These are phyloP conservation scores for Hoplodrina ambigua DNA, from an alignment of 2,888 invertebrate genomes.

Conservation along the genomic window DNA sequence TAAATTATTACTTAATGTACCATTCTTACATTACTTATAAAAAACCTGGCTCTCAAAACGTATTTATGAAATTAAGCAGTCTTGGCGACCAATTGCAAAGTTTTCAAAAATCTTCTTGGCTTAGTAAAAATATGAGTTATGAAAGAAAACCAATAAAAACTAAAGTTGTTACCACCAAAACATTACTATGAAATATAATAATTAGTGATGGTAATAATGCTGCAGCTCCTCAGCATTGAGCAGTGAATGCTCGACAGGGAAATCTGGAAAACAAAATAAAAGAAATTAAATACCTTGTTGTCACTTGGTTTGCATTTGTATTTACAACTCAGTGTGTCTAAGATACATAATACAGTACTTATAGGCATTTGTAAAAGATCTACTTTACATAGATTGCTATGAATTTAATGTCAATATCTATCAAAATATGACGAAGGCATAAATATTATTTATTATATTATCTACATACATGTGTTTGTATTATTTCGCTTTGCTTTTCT, in stretches of 20 bases:
- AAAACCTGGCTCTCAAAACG: slow-evolving; percentile 15
- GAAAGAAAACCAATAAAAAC: slow-evolving; percentile 27
- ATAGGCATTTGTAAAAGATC: slow-evolving; percentile 7
- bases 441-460: slow-evolving; percentile 25
- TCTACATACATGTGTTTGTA: neutral
- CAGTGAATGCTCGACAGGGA: slow-evolving; percentile 77
- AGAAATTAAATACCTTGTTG: neutral
- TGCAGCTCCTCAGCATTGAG: slow-evolving; percentile 83
- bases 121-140: slow-evolving; percentile 39
- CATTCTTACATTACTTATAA: slow-evolving; percentile 1
- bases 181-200: slow-evolving; percentile 48
- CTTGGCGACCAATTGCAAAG: slow-evolving; percentile 41
- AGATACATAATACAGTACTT: neutral
- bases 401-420: slow-evolving; percentile 41
- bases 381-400: slow-evolving; percentile 38
- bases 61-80: slow-evolving; percentile 23
- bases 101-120: slow-evolving; percentile 25
- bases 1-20: slow-evolving; percentile 18
- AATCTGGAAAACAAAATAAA: slow-evolving; percentile 76
- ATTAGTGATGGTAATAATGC: slow-evolving; percentile 77
- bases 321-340: slow-evolving; percentile 22
- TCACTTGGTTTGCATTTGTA: neutral
- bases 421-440: slow-evolving; percentile 33
- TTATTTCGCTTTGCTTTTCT: slow-evolving; percentile 24
- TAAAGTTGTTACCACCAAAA: slow-evolving; percentile 47